phyloP scores from a whole-genome alignment of 1,140 invertebrate genomes.

The Saxidomus purpurata region DNA sequence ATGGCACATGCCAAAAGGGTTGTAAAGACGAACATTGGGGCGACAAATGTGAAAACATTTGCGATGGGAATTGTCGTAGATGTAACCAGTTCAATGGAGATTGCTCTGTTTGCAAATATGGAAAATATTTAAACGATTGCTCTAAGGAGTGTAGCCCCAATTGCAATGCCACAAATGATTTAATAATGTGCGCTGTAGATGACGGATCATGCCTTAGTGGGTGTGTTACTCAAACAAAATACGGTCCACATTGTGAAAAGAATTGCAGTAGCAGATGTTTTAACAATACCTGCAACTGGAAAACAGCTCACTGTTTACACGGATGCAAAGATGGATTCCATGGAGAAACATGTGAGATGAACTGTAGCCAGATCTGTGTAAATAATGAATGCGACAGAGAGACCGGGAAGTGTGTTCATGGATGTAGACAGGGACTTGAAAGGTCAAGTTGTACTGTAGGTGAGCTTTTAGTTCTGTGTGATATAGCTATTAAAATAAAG shows the following conservation, averaged over 20 bases:
- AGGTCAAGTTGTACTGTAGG: neutral
- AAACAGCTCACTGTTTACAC: neutral
- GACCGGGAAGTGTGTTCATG: neutral
- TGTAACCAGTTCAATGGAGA: neutral
- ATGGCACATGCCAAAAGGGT: neutral
- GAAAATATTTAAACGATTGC: neutral
- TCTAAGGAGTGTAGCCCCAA: neutral
- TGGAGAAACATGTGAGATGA: constrained; percentile 11
- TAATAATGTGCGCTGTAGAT: neutral
- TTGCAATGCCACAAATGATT: neutral
- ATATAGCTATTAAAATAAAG: no score
- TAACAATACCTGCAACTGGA: neutral
- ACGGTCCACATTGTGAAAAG: neutral
- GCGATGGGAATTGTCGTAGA: neutral
- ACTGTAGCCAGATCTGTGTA: constrained; percentile 6
- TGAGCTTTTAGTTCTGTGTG: no score
- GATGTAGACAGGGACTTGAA: neutral
- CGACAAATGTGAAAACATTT: neutral
- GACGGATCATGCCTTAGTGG: neutral
- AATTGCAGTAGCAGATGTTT: neutral
- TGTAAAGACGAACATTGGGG: constrained; percentile 30
- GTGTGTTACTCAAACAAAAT: neutral
- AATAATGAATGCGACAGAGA: neutral
- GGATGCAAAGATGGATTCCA: constrained; percentile 21
- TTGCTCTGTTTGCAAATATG: neutral